Evolutionary conservation across 2,797 vertebrate species (phyloP), one percentile per base, ranked within the genome.

Genomic region (Artibeus lituratus): DNA sequence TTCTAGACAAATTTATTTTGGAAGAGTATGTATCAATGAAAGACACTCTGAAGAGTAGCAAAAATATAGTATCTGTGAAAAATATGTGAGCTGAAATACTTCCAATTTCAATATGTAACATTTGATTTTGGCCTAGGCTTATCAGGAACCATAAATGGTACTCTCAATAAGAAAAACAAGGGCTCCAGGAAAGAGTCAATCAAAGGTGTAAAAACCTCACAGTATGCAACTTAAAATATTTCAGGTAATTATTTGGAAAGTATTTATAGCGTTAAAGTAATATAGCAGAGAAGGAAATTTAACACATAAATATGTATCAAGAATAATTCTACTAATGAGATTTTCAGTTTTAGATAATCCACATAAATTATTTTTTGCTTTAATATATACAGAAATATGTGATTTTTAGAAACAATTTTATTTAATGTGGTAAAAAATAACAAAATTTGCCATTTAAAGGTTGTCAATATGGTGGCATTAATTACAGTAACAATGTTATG

Each of bases 311-410:
- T n/a, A 72, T 39, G 4, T 70, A 49, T 2, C 32, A 87, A 82
- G 51, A 74, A 86, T 37, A 86, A 87, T 72, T 90, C 39, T 70
- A 53, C 51, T 86, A 53, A 81, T 29, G 1, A 42, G 37, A 87
- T 29, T 94, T 92, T 74, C 62, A 90, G 72, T 93, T 95, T 81
- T 59, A 76, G 53, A 92, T 49, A 80, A 77, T 15, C 19, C 44
- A 32, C 44, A 53, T 65, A 65, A 65, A 70, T 2, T 37, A 65
- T 37, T 47, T 91, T 86, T 57, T 76, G 37, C 69, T 65, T 70
- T 90, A 77, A 32, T 47, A 81, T 47, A 69, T 16, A 32, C 16
- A 26, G 6, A 32, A 35, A 74, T 12, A 88, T 78, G n/a, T 55
- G 18, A 76, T 89, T 86, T 93, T 49, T 12, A 47, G 49, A 32